Base-by-base conservation (phyloP, 2,113 vertebrate genomes). In the Atherinomorus stipes region DNA sequence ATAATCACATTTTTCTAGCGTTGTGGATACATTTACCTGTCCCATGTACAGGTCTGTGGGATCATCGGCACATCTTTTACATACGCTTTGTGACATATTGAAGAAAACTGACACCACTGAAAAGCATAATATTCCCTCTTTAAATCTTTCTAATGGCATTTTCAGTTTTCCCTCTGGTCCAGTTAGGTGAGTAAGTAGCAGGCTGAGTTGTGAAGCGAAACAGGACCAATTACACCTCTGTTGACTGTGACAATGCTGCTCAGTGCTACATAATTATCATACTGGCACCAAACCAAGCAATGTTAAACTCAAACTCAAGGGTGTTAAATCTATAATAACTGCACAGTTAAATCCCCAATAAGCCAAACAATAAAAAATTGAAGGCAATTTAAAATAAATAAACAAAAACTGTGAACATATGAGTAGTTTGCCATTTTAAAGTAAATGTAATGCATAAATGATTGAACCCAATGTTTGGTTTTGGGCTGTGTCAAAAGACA, bases 321-420 rank as follows among this genome's bases (percentile, higher is more conserved):
- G 31, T 31, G 19, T 38, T 18, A 4, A 4, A 67, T 7, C 7
- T 57, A 45, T 25, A 69, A 54, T 47, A 9, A 40, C 7, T 47
- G n/a, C 22, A 42, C 19, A 76, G 53, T 51, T 18, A 59, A 78
- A 81, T 67, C 57, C 16, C 23, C 57, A 15, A 54, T 28, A 40
- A 31, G 15, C 26, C 21, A 49, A 59, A 21, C 44, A 40, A 65
- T 19, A 18, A 74, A 53, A 57, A 53, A 52, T 45, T 26, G n/a
- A 64, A 38, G 9, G 11, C 26, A 56, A 50, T 62, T 13, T 16
- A 13, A 13, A 11, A 11, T 40, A 59, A 50, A 63, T 57, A 56
- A 83, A 11, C 9, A 23, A 22, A 44, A 22, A 28, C 61, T 65
- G 25, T 49, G n/a, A 60, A n/a, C 19, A 31, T 54, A 4, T 34